Evolutionary conservation across 1,140 invertebrate species (phyloP).

Genomic region (Mactra quadrangularis): DNA sequence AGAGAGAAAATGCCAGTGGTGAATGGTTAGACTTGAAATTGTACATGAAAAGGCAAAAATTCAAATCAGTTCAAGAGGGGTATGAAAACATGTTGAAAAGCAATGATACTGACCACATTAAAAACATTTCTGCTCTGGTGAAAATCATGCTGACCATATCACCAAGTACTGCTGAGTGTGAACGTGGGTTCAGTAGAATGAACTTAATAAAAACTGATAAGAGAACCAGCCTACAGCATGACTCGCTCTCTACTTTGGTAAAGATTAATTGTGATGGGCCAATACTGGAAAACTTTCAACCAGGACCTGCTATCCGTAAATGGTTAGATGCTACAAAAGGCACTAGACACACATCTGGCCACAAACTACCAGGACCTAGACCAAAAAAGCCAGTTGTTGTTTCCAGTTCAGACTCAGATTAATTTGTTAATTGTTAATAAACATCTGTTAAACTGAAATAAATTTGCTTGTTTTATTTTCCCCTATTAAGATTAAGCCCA

Average conservation of each 20-base stretch:
- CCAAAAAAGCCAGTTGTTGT: background rate
- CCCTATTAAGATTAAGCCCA: no score
- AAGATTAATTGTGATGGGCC: constrained; percentile 19
- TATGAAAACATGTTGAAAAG: constrained; percentile 10
- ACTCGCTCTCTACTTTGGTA: constrained; percentile 12
- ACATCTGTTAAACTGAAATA: background rate
- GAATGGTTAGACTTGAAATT: constrained; percentile 2
- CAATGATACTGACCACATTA: background rate
- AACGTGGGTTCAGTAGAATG: constrained; percentile 50
- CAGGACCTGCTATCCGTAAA: background rate
- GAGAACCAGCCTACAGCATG: constrained; percentile 1
- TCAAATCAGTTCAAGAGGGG: background rate
- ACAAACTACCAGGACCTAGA: constrained; percentile 5
- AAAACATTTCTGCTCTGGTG: background rate
- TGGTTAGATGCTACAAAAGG: constrained; percentile 5
- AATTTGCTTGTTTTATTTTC: no score
- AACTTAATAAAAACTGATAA: constrained; percentile 42
- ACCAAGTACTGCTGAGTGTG: constrained; percentile 51
- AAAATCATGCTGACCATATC: constrained; percentile 45
- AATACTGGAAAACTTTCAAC: constrained; percentile 6
- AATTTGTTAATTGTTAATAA: background rate
- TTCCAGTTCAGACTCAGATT: constrained; percentile 1
- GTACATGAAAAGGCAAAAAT: background rate
- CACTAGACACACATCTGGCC: constrained; percentile 16
- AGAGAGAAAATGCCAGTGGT: constrained; percentile 17